Base-by-base conservation (phyloP, 1,140 invertebrate genomes). In the Spodoptera litura region DNA sequence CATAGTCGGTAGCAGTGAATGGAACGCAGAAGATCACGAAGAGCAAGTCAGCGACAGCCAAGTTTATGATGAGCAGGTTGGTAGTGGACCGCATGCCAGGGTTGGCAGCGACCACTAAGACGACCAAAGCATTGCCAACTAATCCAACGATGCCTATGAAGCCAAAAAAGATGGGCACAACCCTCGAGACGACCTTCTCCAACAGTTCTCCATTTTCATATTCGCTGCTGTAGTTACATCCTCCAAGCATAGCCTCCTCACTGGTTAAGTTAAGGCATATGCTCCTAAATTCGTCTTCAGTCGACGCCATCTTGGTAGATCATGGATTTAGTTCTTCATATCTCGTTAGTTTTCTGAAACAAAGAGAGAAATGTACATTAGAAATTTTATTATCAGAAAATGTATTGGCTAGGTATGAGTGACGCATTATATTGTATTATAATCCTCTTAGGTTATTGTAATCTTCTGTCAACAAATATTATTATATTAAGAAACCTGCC, bases 21-120 rank as follows among this genome's bases (percentile, higher is more conserved):
- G 99, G 99, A 38, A 99, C 98, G 94, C 99, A 99, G 93, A 99
- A 98, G 59, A 99, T 96, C 53, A 99, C 98, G 92, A 99, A 99
- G 6, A 99, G 96, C 9, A 99, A 95, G 93, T 99, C 99, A 6
- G 99, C 98, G 20, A 98, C 95, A 1, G 98, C 98, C 62, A 98
- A 92, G 89, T 98, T 98, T 78, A 98, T 97, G 79, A 99, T 99
- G 4, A 99, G 96, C 53, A 99, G 95, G 89, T 99, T 99, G 27
- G 98, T 99, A 2, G 98, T 99, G 8, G 98, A 98, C 82, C 98
- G 95, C 98, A 99, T 99, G 87, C 97, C 97, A 71, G 97, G 97
- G 94, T 99, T 98, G 3, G 96, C 96, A 11, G 97, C 96, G 0
- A 98, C 97, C 0, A 98, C 97, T 2, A 98, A 95, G n/a, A 98